Percentiles rank a stretch among this genome's conserved stretches.
Conservation (phyloP, 2,888 invertebrate species). For the Lithophane semibrunnea region DNA sequence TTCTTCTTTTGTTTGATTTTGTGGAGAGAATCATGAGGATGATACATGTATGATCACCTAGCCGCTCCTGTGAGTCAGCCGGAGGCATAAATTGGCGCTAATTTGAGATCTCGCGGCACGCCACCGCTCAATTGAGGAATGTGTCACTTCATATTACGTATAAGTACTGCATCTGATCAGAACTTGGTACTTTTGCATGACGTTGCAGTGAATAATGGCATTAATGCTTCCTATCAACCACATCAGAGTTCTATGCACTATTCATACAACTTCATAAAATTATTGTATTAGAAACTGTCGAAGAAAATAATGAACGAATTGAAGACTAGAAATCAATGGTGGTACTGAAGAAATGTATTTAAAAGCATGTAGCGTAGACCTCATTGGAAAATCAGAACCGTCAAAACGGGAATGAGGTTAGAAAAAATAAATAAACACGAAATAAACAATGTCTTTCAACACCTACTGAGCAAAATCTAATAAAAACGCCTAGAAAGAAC, state of each 20-base stretch:
- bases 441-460: slow-evolving; percentile 36
- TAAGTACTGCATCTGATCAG: slow-evolving; percentile 59
- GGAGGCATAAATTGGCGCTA: slow-evolving; percentile 89
- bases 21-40: slow-evolving; percentile 40
- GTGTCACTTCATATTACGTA: slow-evolving; percentile 85
- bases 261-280: not conserved
- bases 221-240: slow-evolving; percentile 9
- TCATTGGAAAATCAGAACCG: not conserved
- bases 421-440: not conserved
- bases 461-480: slow-evolving; percentile 25
- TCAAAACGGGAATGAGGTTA: not conserved
- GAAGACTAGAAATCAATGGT: not conserved
- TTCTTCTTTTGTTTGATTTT: slow-evolving; percentile 17
- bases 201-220: slow-evolving; percentile 40
- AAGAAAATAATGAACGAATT: not conserved
- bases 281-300: not conserved
- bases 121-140: slow-evolving; percentile 88
- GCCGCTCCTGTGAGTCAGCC: slow-evolving; percentile 81
- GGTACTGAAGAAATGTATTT: not conserved
- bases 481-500: slow-evolving; percentile 39
- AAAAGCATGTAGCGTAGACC: not conserved
- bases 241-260: not conserved
- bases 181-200: slow-evolving; percentile 39
- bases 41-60: slow-evolving; percentile 59
- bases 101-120: slow-evolving; percentile 86